Conservation (phyloP, 1,140 invertebrate genomes). For the Ceratosolen fusciceps region DNA sequence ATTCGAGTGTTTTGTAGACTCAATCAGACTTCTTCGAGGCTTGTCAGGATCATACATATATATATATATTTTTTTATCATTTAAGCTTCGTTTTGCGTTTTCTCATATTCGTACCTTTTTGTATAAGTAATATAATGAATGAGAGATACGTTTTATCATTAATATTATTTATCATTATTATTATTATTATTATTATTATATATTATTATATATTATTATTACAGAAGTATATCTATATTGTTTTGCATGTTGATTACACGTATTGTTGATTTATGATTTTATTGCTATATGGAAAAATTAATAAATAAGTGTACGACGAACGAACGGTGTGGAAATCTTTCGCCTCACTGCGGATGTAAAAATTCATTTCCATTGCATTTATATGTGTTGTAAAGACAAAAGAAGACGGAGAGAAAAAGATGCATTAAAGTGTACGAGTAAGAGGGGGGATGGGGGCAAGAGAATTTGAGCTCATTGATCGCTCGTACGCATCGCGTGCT, state of each 20-base stretch:
- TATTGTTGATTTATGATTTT: constrained; percentile 69
- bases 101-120: constrained; percentile 5
- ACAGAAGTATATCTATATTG: constrained; percentile 59
- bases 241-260: constrained; percentile 70
- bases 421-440: not conserved
- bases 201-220: too few relatives aligned
- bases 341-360: not conserved
- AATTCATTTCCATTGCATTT: constrained; percentile 4
- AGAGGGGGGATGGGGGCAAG: not conserved
- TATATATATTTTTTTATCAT: constrained; percentile 26
- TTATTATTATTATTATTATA: constrained; percentile 56
- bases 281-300: constrained; percentile 43
- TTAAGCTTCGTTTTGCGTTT: constrained; percentile 38
- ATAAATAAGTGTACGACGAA: constrained; percentile 24
- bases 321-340: not conserved
- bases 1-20: not conserved
- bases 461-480: not conserved
- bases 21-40: constrained; percentile 11
- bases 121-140: constrained; percentile 28
- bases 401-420: not conserved
- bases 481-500: not conserved
- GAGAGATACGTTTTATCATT: constrained; percentile 51
- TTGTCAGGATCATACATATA: not conserved
- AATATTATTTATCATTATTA: constrained; percentile 51
- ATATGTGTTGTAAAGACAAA: not conserved